These are phyloP conservation scores for Tupiocoris notatus DNA, from an alignment of 2,888 invertebrate genomes.

Conservation along the genomic window DNA sequence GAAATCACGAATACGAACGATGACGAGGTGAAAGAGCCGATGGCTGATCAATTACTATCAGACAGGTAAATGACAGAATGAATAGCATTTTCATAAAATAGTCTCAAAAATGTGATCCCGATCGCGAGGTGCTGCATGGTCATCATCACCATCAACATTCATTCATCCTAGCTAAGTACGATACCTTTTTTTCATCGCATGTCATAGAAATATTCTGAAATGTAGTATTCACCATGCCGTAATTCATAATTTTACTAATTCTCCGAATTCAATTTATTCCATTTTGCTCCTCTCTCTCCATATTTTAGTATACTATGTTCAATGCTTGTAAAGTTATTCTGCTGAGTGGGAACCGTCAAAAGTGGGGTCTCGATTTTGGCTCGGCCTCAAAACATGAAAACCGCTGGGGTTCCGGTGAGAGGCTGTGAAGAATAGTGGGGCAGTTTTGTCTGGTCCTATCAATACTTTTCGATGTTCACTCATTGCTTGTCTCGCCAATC, in stretches of 20 bases:
- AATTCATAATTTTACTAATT: too few relatives aligned
- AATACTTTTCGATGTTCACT: neutral
- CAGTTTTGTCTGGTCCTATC: neutral
- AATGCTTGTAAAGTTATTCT: too few relatives aligned
- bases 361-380: neutral
- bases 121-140: neutral
- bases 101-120: neutral
- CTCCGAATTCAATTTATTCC: too few relatives aligned
- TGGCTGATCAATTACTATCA: neutral
- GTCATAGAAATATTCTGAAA: too few relatives aligned
- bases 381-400: neutral
- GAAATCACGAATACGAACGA: constrained; percentile 53
- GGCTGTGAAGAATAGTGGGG: neutral
- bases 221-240: too few relatives aligned
- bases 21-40: constrained; percentile 56
- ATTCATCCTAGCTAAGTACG: neutral
- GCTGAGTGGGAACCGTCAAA: neutral
- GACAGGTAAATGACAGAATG: neutral
- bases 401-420: neutral
- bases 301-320: too few relatives aligned
- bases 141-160: neutral
- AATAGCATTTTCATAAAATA: neutral
- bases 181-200: neutral
- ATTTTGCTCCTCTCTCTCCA: too few relatives aligned
- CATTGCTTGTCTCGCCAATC: neutral